Conservation (phyloP, 2,113 vertebrate genomes). For the Hemicordylus capensis region DNA sequence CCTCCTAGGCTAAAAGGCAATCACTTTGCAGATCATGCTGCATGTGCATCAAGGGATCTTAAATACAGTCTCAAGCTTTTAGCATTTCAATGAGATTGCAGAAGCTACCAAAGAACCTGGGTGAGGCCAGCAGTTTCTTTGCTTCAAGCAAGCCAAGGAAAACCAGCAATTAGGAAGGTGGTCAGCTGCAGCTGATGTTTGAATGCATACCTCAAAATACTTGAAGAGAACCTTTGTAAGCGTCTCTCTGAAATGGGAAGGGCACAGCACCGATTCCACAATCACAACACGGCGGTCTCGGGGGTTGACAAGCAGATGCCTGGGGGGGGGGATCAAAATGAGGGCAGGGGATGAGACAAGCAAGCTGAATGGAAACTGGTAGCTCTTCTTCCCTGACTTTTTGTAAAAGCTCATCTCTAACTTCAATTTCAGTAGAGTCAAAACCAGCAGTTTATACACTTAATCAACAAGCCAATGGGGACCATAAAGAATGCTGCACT, state of each 20-base stretch:
- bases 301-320: conserved; percentile 96
- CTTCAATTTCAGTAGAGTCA: neutral
- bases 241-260: conserved; percentile 96
- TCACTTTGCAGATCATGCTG: conserved; percentile 16
- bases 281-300: conserved; percentile 96
- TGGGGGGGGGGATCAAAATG: conserved; percentile 55
- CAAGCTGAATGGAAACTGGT: neutral
- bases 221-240: conserved; percentile 96
- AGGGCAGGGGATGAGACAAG: neutral
- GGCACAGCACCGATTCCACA: conserved; percentile 94
- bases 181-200: accelerated
- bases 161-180: neutral
- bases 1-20: neutral
- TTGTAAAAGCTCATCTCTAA: neutral
- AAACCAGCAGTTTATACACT: neutral
- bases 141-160: neutral
- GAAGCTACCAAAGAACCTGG: conserved; percentile 15
- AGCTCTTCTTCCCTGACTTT: neutral
- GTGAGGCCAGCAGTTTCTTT: neutral
- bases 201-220: conserved; percentile 91
- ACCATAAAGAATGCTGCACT: neutral
- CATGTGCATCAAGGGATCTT: conserved; percentile 18
- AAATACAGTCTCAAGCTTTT: conserved; percentile 38
- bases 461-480: neutral
- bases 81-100: conserved; percentile 15